These are phyloP conservation scores for Psylliodes chrysocephalus DNA, from an alignment of 2,888 invertebrate genomes.

Conservation along the genomic window DNA sequence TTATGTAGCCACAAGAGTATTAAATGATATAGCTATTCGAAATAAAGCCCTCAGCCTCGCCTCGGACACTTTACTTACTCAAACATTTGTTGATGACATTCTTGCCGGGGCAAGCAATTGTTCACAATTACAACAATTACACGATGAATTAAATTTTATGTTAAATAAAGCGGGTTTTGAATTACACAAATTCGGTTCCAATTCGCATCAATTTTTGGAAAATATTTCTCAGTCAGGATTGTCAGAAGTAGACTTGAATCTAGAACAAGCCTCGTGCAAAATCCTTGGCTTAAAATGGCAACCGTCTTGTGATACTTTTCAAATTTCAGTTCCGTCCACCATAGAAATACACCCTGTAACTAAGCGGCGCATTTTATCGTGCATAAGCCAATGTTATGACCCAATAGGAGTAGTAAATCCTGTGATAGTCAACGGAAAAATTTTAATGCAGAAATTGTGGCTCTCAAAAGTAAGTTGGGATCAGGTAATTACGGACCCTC, in stretches of 20 bases:
- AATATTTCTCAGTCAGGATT: background rate
- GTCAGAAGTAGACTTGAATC: conserved; percentile 25
- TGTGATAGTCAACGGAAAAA: conserved; percentile 33
- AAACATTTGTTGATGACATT: conserved; percentile 22
- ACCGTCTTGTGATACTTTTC: conserved; percentile 23
- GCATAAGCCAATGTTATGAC: conserved; percentile 31
- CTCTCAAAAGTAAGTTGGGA: conserved; percentile 35
- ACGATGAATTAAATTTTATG: background rate
- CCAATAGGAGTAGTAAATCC: conserved; percentile 36
- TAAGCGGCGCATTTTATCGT: conserved; percentile 35
- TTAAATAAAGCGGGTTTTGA: background rate
- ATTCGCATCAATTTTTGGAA: background rate
- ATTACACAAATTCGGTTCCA: background rate
- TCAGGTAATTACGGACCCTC: conserved; percentile 3
- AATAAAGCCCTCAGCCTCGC: too few species aligned
- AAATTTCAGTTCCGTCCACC: conserved; percentile 15
- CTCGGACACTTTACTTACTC: background rate
- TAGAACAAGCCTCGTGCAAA: conserved; percentile 25
- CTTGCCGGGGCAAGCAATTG: background rate
- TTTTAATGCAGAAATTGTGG: conserved; percentile 40
- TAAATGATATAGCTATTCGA: background rate
- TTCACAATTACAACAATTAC: background rate
- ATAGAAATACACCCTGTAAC: background rate
- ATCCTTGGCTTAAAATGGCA: conserved; percentile 29
- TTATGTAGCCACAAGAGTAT: background rate